Evolutionary conservation across 1,140 invertebrate genomes (phyloP).

Genomic region (Macrobrachium rosenbergii): DNA sequence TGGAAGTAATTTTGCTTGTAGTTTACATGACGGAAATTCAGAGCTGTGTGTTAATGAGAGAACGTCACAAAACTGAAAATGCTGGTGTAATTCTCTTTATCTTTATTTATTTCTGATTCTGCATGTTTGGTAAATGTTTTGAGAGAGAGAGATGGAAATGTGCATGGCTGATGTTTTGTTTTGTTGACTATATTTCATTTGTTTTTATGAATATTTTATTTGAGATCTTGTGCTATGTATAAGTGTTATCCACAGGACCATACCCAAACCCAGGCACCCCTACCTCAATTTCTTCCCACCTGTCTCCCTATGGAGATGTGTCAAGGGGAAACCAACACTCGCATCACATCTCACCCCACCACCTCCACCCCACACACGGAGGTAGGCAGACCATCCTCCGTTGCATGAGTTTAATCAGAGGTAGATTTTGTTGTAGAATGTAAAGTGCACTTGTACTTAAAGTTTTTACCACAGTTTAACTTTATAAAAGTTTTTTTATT

Average conservation of each 20-base stretch:
- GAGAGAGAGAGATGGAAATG: too few relatives aligned
- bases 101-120: too few relatives aligned
- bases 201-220: not conserved
- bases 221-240: not conserved
- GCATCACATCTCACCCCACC: slow-evolving; percentile 14
- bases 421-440: too few relatives aligned
- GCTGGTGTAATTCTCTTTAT: too few relatives aligned
- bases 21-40: too few relatives aligned
- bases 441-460: too few relatives aligned
- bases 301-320: slow-evolving; percentile 1
- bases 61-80: too few relatives aligned
- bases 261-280: slow-evolving; percentile 9
- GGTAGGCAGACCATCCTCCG: slow-evolving; percentile 8
- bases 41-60: too few relatives aligned
- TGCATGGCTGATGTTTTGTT: not conserved
- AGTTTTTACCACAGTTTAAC: too few relatives aligned
- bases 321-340: slow-evolving; percentile 4
- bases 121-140: too few relatives aligned
- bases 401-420: not conserved
- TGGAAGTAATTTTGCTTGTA: too few relatives aligned
- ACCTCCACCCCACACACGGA: slow-evolving; percentile 22
- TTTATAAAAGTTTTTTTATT: too few relatives aligned
- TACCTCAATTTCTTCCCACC: slow-evolving; percentile 1
- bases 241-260: slow-evolving; percentile 14
- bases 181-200: slow-evolving; percentile 3